Evolutionary conservation across 2,888 invertebrate genomes (phyloP).

Genomic region (Drosophila koepferae): DNA sequence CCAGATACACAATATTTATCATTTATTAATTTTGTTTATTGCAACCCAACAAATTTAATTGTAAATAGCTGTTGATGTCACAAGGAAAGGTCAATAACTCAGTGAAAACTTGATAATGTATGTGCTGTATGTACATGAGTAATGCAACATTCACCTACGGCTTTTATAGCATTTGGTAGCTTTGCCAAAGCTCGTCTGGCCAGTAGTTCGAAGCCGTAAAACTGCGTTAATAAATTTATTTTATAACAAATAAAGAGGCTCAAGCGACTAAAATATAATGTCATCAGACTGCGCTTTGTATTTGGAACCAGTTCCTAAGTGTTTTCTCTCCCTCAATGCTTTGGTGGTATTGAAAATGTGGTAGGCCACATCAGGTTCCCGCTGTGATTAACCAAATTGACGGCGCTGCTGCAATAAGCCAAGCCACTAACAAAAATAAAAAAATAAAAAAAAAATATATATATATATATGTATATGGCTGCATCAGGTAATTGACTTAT

Average conservation of each 20-base stretch:
- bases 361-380: conserved; percentile 47
- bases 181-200: conserved; percentile 16
- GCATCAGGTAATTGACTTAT: conserved; percentile 52
- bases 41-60: conserved; percentile 11
- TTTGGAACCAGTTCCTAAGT: conserved; percentile 52
- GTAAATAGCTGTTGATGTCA: conserved; percentile 16
- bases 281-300: conserved; percentile 64
- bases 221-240: conserved; percentile 45
- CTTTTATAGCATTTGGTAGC: conserved; percentile 28
- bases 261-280: conserved; percentile 43
- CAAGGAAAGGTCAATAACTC: conserved; percentile 36
- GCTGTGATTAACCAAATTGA: conserved; percentile 52
- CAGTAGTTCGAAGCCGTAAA: conserved; percentile 25
- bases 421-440: conserved; percentile 36
- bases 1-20: neutral
- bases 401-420: conserved; percentile 30
- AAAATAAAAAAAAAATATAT: conserved; percentile 17
- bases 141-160: conserved; percentile 41
- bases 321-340: conserved; percentile 32
- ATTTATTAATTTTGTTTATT: conserved; percentile 1
- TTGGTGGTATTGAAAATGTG: conserved; percentile 69
- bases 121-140: conserved; percentile 5
- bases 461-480: neutral
- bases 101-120: conserved; percentile 13
- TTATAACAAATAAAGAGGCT: conserved; percentile 54